phyloP scores from a whole-genome alignment of 2,797 vertebrate genomes.

The Pseudocheirus occidentalis region DNA sequence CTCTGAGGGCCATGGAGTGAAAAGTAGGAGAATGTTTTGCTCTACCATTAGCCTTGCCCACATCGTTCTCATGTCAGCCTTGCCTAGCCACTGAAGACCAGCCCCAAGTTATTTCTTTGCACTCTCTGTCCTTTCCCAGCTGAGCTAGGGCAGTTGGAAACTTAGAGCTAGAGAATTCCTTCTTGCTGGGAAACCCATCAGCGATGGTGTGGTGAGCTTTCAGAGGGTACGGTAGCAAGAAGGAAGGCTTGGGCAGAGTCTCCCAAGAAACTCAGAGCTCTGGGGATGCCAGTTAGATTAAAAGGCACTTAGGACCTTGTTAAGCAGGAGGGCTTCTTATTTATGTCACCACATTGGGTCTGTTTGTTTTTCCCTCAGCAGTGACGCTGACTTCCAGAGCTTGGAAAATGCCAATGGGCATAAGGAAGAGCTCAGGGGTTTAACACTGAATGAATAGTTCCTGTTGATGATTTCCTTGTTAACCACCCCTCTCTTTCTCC shows the following conservation, averaged over 20 bases:
- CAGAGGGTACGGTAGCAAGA: background rate
- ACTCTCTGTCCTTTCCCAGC: background rate
- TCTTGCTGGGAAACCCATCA: background rate
- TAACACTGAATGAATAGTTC: background rate
- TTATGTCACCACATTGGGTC: background rate
- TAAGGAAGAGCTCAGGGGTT: background rate
- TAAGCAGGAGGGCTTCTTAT: slow-evolving; percentile 6
- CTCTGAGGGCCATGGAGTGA: background rate
- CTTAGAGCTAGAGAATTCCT: background rate
- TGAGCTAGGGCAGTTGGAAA: background rate
- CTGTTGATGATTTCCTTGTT: background rate
- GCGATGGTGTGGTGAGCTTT: background rate
- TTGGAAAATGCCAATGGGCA: slow-evolving; percentile 8
- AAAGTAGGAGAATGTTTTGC: background rate
- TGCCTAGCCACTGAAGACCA: background rate
- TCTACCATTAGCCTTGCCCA: background rate
- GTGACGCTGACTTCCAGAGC: background rate
- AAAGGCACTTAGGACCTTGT: slow-evolving; percentile 40
- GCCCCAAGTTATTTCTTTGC: background rate
- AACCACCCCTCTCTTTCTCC: background rate
- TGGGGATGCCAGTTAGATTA: background rate
- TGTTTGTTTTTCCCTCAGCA: slow-evolving; percentile 1
- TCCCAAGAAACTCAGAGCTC: slow-evolving; percentile 1
- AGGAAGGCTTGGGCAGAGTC: background rate
- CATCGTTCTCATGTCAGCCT: background rate